phyloP scores from a whole-genome alignment of 2,888 invertebrate genomes.

The Ophraella communa region DNA sequence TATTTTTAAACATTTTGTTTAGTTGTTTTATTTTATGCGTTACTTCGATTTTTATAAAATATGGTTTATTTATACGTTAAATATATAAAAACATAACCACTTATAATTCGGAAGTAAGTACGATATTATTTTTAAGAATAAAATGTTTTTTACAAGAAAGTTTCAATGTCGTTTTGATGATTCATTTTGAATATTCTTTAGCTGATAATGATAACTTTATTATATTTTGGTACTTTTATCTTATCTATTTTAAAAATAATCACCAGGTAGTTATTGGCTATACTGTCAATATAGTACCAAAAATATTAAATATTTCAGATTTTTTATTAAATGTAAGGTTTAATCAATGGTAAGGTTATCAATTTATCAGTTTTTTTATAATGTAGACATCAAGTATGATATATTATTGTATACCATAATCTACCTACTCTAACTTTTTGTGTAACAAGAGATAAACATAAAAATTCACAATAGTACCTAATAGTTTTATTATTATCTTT shows the following conservation, averaged over 20 bases:
- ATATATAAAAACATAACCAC: not conserved
- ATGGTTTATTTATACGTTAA: not conserved
- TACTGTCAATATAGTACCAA: too few relatives aligned
- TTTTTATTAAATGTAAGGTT: too few relatives aligned
- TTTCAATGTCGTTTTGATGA: not conserved
- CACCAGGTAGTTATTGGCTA: too few relatives aligned
- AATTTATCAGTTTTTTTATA: too few relatives aligned
- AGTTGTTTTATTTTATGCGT: slow-evolving; percentile 4
- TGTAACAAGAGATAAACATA: not conserved
- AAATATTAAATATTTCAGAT: too few relatives aligned
- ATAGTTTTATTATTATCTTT: not conserved
- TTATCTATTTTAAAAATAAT: not conserved
- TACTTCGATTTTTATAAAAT: not conserved
- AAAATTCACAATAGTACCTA: not conserved
- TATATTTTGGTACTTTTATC: not conserved
- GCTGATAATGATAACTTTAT: not conserved
- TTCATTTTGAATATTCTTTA: not conserved
- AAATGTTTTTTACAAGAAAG: not conserved
- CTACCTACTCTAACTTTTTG: too few relatives aligned
- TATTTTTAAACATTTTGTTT: slow-evolving; percentile 4
- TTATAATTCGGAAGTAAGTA: not conserved
- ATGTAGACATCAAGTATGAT: too few relatives aligned
- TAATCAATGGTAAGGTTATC: too few relatives aligned
- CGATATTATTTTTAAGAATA: not conserved
- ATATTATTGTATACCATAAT: not conserved